phyloP scores from a whole-genome alignment of 2,888 invertebrate species.

The Hydrotaea cyrtoneurina region DNA sequence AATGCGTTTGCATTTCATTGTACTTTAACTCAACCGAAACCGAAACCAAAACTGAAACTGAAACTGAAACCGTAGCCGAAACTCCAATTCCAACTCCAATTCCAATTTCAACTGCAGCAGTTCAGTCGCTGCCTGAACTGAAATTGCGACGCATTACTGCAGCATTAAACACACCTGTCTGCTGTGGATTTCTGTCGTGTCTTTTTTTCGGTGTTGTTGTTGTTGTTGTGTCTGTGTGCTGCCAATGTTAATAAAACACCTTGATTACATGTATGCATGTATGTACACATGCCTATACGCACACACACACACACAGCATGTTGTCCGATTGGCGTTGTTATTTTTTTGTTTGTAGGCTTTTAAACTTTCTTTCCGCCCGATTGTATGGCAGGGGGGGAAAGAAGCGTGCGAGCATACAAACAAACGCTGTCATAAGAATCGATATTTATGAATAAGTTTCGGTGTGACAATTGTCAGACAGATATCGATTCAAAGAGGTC shows the following conservation, averaged over 20 bases:
- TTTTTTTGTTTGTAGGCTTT: neutral
- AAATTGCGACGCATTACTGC: constrained; percentile 52
- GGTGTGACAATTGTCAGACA: constrained; percentile 17
- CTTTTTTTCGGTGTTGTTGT: neutral
- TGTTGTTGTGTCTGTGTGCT: constrained; percentile 12
- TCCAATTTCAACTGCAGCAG: too few relatives aligned
- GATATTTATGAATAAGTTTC: constrained; percentile 6
- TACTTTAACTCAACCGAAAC: constrained; percentile 27
- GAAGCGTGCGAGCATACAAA: too few relatives aligned
- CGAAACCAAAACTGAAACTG: constrained; percentile 29
- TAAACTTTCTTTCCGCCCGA: constrained; percentile 44
- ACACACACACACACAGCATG: constrained; percentile 44
- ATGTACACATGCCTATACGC: neutral
- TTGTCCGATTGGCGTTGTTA: constrained; percentile 44
- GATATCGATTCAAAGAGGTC: neutral
- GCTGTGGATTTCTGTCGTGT: constrained; percentile 30
- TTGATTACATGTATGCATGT: neutral
- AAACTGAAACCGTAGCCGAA: constrained; percentile 16
- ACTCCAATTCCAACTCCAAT: neutral
- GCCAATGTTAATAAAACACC: constrained; percentile 45
- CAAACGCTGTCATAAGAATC: neutral
- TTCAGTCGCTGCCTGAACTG: neutral
- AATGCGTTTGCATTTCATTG: constrained; percentile 53
- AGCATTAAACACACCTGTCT: constrained; percentile 56
- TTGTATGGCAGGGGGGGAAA: too few relatives aligned